Percentiles rank a stretch among this genome's conserved stretches.
Evolutionary conservation across 2,797 vertebrate genomes (phyloP).

Genomic region (Semotilus atromaculatus): DNA sequence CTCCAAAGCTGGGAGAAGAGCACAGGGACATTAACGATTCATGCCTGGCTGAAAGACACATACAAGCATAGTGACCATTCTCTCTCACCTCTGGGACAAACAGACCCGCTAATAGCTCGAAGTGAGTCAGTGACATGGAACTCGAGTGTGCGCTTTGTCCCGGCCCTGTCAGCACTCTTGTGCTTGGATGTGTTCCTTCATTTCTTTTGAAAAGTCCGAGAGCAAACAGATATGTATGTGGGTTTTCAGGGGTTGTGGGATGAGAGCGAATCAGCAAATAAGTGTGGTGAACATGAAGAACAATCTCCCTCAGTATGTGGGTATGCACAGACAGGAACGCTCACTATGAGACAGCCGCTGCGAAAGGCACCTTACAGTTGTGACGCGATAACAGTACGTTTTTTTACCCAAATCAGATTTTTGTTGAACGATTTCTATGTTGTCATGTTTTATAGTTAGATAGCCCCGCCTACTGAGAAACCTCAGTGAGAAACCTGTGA

Average conservation of each 20-base stretch:
- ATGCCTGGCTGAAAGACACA: neutral
- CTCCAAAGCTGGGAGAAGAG: neutral
- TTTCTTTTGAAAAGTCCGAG: neutral
- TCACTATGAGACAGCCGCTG: neutral
- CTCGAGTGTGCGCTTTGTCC: neutral
- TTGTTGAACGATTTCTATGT: neutral
- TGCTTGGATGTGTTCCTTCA: neutral
- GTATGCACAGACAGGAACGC: neutral
- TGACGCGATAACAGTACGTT: neutral
- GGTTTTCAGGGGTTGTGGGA: constrained; percentile 5
- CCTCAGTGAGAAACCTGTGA: neutral
- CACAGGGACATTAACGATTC: neutral
- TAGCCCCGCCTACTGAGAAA: neutral
- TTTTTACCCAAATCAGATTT: neutral
- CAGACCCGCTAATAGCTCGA: neutral
- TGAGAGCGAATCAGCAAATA: neutral
- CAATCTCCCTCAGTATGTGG: neutral
- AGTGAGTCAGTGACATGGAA: constrained; percentile 45
- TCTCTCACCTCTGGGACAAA: neutral
- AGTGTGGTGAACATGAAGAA: constrained; percentile 7
- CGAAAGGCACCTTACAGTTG: neutral
- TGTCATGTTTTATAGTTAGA: neutral
- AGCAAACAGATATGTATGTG: neutral
- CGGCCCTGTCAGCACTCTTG: constrained; percentile 9
- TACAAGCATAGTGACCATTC: constrained; percentile 37